Percentiles rank a stretch among this genome's conserved stretches.
Conservation (phyloP, 2,797 vertebrate genomes). For the Hydrolagus colliei region DNA sequence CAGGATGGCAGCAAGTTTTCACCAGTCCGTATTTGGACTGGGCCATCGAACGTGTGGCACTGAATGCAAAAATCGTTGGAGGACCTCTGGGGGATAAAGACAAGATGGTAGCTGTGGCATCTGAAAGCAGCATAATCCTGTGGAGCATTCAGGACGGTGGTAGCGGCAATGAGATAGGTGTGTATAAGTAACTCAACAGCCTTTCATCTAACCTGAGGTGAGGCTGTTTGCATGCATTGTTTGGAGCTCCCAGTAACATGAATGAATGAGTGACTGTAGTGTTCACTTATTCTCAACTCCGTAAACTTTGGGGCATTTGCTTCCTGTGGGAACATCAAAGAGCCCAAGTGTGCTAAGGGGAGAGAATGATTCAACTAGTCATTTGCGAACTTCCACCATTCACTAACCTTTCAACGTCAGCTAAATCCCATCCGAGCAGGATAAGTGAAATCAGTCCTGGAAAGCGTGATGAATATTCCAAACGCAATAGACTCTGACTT, state of each 20-base stretch:
- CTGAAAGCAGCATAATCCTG: slow-evolving; percentile 85
- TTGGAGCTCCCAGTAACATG: background rate
- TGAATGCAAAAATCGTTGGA: slow-evolving; percentile 93
- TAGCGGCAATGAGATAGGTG: slow-evolving; percentile 87
- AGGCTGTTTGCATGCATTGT: background rate
- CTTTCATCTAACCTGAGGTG: background rate
- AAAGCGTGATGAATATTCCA: background rate
- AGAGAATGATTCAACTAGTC: too few relatives aligned
- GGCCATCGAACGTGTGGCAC: slow-evolving; percentile 85
- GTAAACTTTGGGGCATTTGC: too few relatives aligned
- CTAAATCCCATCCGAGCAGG: background rate
- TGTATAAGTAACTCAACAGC: background rate
- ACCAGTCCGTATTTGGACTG: slow-evolving; percentile 88
- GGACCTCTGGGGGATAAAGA: slow-evolving; percentile 96
- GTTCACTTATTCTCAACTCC: background rate
- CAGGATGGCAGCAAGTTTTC: slow-evolving; percentile 96
- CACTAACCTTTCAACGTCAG: background rate
- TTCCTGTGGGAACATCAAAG: too few relatives aligned
- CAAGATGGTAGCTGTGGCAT: slow-evolving; percentile 94
- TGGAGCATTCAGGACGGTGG: slow-evolving; percentile 96
- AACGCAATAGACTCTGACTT: too few relatives aligned
- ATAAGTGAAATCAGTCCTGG: background rate
- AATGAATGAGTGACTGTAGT: background rate
- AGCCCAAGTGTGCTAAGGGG: background rate
- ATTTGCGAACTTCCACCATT: background rate